A percentile compares a stretch with the other conserved stretches of the same genome.
phyloP scores from a whole-genome alignment of 2,113 vertebrate species.

The Chauna torquata region DNA sequence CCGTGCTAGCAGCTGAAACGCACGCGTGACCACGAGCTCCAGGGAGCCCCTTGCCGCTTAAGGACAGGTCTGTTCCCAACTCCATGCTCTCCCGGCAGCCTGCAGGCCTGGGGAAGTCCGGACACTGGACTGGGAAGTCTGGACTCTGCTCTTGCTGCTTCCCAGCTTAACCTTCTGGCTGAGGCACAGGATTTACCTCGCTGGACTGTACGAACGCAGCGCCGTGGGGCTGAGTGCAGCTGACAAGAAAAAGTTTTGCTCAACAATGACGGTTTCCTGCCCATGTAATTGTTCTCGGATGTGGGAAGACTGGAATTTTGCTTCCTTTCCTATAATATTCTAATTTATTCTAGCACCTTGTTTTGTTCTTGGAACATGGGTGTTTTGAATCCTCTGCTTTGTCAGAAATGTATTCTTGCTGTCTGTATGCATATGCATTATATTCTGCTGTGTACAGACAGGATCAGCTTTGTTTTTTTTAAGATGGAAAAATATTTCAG shows the following conservation, averaged over 20 bases:
- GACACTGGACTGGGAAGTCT: no score
- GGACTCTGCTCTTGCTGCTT: not conserved
- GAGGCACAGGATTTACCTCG: not conserved
- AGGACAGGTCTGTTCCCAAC: not conserved
- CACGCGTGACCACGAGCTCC: not conserved
- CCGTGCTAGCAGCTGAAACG: not conserved
- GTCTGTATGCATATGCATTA: not conserved
- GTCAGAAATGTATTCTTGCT: not conserved
- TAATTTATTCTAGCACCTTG: not conserved
- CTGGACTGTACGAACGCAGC: fast-evolving
- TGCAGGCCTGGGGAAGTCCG: not conserved
- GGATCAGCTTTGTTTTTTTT: not conserved
- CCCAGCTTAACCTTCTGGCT: not conserved
- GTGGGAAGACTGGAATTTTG: not conserved
- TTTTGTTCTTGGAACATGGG: not conserved
- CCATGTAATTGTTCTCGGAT: not conserved
- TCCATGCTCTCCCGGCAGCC: fast-evolving
- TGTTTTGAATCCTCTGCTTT: not conserved
- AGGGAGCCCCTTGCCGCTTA: not conserved
- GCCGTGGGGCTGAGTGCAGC: not conserved
- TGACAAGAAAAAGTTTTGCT: no score
- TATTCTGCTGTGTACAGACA: not conserved
- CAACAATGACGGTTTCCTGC: not conserved
- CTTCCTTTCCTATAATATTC: not conserved
- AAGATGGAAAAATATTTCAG: not conserved